Evolutionary conservation across 2,113 vertebrate species (phyloP).

Genomic region (Lanius ludovicianus): DNA sequence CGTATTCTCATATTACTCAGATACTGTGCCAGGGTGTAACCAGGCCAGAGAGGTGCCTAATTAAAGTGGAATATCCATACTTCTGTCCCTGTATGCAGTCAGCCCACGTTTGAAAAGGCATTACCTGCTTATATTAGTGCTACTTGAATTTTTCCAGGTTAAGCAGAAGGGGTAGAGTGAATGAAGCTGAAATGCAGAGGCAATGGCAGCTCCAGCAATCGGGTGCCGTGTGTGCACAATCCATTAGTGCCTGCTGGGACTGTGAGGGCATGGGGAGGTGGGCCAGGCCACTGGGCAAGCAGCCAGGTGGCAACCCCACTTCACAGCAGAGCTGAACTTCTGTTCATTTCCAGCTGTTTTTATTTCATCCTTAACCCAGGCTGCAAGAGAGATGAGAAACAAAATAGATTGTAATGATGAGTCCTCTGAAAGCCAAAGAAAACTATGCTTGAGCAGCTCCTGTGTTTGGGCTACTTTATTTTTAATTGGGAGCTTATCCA

Average conservation of each 20-base stretch:
- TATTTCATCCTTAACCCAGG: neutral
- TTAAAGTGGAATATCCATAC: neutral
- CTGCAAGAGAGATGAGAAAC: neutral
- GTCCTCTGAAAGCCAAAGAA: neutral
- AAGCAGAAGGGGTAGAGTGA: neutral
- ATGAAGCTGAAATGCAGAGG: neutral
- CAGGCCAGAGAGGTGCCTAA: neutral
- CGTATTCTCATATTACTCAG: neutral
- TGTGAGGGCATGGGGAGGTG: neutral
- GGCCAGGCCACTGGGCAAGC: neutral
- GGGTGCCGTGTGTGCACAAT: fast-evolving
- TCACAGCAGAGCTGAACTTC: conserved; percentile 16
- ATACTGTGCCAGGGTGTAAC: neutral
- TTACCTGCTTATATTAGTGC: neutral
- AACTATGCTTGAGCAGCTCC: neutral
- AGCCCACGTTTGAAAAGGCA: neutral
- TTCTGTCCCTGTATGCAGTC: fast-evolving
- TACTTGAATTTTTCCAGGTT: neutral
- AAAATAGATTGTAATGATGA: conserved; percentile 5
- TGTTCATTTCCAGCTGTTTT: neutral
- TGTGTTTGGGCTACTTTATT: neutral
- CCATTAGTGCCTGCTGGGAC: fast-evolving
- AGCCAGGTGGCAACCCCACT: neutral
- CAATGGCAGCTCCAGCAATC: fast-evolving
- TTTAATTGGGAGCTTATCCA: conserved; percentile 28